These are phyloP conservation scores for Dendrolimus punctatus DNA, from an alignment of 1,140 invertebrate species.

Conservation along the genomic window DNA sequence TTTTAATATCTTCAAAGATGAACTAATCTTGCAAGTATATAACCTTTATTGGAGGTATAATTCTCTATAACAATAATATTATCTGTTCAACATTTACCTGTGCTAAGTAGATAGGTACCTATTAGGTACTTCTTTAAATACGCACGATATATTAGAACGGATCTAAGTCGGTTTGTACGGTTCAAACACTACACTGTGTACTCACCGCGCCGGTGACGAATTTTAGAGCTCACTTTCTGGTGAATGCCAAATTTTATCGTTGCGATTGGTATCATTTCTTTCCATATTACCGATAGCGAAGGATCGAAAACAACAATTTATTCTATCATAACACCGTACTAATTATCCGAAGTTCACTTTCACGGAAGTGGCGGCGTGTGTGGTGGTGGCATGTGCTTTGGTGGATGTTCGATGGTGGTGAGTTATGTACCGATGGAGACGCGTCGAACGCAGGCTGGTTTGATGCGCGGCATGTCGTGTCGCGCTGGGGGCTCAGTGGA, in stretches of 20 bases:
- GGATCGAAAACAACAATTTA: background rate
- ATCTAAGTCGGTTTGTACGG: slow-evolving; percentile 9
- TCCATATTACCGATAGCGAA: background rate
- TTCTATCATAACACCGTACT: slow-evolving; percentile 1
- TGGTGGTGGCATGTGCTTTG: slow-evolving; percentile 29
- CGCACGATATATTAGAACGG: slow-evolving; percentile 1
- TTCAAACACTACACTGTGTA: slow-evolving; percentile 62
- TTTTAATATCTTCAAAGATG: no score
- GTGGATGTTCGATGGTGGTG: slow-evolving; percentile 20
- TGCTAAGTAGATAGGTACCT: no score
- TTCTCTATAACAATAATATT: no score
- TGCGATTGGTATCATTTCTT: slow-evolving; percentile 74
- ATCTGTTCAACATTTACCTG: no score
- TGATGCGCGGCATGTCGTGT: slow-evolving; percentile 61
- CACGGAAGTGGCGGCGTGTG: slow-evolving; percentile 12
- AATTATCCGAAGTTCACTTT: slow-evolving; percentile 19
- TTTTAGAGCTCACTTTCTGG: slow-evolving; percentile 63
- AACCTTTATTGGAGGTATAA: no score
- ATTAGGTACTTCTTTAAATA: slow-evolving; percentile 7
- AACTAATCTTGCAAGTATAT: no score
- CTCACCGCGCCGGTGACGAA: slow-evolving; percentile 68
- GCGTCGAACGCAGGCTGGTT: slow-evolving; percentile 66
- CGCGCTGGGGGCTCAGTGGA: slow-evolving; percentile 41
- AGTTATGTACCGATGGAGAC: slow-evolving; percentile 67
- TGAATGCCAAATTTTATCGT: slow-evolving; percentile 75